Evolutionary conservation across 2,113 vertebrate genomes (phyloP), one percentile per base, ranked within the genome.

Genomic region (Charadrius vociferus): DNA sequence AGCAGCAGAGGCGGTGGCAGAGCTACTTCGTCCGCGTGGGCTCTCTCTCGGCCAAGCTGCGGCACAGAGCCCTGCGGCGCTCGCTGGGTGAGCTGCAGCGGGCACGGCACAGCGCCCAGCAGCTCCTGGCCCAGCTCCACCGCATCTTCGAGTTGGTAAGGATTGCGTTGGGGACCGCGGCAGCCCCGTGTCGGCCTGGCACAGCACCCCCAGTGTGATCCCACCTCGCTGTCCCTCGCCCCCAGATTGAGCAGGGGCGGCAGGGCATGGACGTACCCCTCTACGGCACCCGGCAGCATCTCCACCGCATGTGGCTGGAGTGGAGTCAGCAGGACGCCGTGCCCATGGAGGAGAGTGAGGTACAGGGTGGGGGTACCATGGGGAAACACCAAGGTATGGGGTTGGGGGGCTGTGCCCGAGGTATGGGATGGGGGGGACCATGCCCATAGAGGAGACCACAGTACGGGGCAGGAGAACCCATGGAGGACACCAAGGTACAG

Each of bases 21-120:
- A 99, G 98, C 97, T 99, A 98, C 95, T 99, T 99, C 1, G 98
- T 99, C 55, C 99, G 98, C 1, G 94, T 99, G 98, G 99, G 99
- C 34, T 99, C 98, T 8, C 98, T 99, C 74, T 99, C 99, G 0
- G 62, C 98, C 20, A 97, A 97, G 72, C 98, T 99, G 59, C 99
- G 97, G 16, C 98, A 98, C 75, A 98, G 98, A 30, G 99, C 99
- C 0, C 98, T 99, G 39, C 98, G 98, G 73, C 98, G 98, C 63
- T 99, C 99, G 3, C 97, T 99, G 82, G 92, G 93, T 6, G 99
- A 99, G 74, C 98, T 99, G 86, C 98, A 86, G 36, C 91, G 95
- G 15, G 99, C 98, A 89, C 98, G 97, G 63, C 98, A 98, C 45
- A 77, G 95, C 3, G 97, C 98, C 34, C 98, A 98, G 67, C 88